These are phyloP conservation scores for Gymnoscopelus microlampas DNA, from an alignment of 2,797 vertebrate species.

Conservation along the genomic window DNA sequence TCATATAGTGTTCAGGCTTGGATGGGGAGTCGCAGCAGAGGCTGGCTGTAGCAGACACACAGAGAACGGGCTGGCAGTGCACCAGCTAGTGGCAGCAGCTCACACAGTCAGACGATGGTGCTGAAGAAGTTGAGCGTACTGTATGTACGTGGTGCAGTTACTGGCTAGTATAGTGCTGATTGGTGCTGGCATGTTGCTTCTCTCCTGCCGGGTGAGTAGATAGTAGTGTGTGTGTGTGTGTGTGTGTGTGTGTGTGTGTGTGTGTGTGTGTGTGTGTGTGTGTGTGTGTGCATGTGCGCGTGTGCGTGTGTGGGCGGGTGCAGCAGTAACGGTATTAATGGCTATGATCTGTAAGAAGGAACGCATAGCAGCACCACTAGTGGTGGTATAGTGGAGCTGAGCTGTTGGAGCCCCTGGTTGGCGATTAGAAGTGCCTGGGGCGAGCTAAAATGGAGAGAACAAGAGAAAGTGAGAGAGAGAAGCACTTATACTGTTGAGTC, in stretches of 20 bases:
- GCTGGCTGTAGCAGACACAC: conserved; percentile 26
- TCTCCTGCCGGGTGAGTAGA: conserved; percentile 70
- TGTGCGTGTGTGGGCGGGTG: conserved; percentile 50
- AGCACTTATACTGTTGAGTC: conserved; percentile 3
- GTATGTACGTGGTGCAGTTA: conserved; percentile 56
- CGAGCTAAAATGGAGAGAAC: no score
- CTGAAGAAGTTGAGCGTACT: conserved; percentile 68
- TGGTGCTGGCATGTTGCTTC: conserved; percentile 73
- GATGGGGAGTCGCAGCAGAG: conserved; percentile 26
- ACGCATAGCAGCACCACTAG: conserved; percentile 59
- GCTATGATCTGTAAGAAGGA: conserved; percentile 68
- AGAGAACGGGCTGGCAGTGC: conserved; percentile 15
- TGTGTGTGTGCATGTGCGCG: conserved; percentile 14
- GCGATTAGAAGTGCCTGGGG: background rate
- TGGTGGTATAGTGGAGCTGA: conserved; percentile 46
- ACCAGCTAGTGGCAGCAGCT: conserved; percentile 35
- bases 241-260: conserved; percentile 24
- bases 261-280: conserved; percentile 14
- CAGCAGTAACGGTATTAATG: conserved; percentile 74
- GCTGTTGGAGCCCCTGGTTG: conserved; percentile 48
- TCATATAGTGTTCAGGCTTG: conserved; percentile 34
- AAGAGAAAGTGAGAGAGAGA: conserved; percentile 19
- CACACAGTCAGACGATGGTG: conserved; percentile 60
- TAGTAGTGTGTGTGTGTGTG: conserved; percentile 43
- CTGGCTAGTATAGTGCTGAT: conserved; percentile 55